phyloP scores from a whole-genome alignment of 2,113 vertebrate genomes.

The Rhinopithecus roxellana region DNA sequence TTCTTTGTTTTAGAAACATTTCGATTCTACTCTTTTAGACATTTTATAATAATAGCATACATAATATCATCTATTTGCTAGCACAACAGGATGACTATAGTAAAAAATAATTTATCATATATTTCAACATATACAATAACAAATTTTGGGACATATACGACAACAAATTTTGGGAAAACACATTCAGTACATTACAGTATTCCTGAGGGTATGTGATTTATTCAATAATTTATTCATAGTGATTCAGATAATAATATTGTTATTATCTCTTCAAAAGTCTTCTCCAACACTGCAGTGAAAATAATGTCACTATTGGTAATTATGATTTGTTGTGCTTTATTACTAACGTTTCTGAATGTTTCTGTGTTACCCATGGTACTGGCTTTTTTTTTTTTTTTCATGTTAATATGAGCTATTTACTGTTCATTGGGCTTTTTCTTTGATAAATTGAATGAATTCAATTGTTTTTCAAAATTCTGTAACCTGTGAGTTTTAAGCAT shows the following conservation, averaged over 20 bases:
- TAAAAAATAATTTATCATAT: no score
- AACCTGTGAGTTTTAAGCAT: background rate
- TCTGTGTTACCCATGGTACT: background rate
- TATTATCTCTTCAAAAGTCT: background rate
- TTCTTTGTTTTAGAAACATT: no score
- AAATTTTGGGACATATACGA: no score
- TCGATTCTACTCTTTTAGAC: no score
- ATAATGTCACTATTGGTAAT: background rate
- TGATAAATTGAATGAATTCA: background rate
- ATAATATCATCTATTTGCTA: no score
- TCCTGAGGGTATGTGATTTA: background rate
- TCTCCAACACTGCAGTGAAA: background rate
- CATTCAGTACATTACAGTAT: background rate
- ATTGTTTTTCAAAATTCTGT: background rate
- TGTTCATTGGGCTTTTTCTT: background rate
- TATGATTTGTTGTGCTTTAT: constrained; percentile 22
- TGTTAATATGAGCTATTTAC: background rate
- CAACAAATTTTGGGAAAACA: background rate
- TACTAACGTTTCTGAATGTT: background rate
- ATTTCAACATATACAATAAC: background rate
- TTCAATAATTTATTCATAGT: background rate
- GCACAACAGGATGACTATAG: no score
- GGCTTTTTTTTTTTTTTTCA: background rate
- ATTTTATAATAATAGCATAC: no score
- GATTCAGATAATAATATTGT: no score